phyloP scores from a whole-genome alignment of 2,888 invertebrate species.

The Oasisia sp. region DNA sequence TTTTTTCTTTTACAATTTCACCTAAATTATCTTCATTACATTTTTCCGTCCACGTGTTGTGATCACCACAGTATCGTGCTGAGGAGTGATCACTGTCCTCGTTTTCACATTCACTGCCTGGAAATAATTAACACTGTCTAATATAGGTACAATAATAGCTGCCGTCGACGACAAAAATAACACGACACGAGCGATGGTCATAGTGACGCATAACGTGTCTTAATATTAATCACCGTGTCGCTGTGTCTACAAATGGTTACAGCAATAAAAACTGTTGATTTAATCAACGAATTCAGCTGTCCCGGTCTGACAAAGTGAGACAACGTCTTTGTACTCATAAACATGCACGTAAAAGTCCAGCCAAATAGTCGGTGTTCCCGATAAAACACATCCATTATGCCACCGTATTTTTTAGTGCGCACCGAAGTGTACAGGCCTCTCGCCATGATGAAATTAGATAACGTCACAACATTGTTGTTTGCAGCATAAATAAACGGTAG shows the following conservation, averaged over 20 bases:
- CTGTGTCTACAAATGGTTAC: neutral
- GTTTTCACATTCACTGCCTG: neutral
- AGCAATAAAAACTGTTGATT: neutral
- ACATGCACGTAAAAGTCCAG: neutral
- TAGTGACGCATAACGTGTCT: neutral
- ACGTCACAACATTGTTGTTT: neutral
- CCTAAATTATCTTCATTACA: no score
- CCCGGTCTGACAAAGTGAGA: neutral
- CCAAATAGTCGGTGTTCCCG: neutral
- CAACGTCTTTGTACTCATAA: slow-evolving; percentile 8
- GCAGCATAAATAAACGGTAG: neutral
- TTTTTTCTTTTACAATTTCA: no score
- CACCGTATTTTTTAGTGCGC: neutral
- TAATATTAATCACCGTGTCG: neutral
- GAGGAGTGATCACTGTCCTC: neutral
- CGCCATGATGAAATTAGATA: neutral
- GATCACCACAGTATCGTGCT: neutral
- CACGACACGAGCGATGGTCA: neutral
- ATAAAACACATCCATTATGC: slow-evolving; percentile 2
- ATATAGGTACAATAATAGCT: neutral
- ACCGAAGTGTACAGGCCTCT: neutral
- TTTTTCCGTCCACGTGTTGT: no score
- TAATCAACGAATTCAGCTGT: neutral
- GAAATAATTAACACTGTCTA: neutral
- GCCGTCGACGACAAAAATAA: slow-evolving; percentile 1